Conservation (phyloP, 1,140 invertebrate species). For the Trypoxylus dichotomus region DNA sequence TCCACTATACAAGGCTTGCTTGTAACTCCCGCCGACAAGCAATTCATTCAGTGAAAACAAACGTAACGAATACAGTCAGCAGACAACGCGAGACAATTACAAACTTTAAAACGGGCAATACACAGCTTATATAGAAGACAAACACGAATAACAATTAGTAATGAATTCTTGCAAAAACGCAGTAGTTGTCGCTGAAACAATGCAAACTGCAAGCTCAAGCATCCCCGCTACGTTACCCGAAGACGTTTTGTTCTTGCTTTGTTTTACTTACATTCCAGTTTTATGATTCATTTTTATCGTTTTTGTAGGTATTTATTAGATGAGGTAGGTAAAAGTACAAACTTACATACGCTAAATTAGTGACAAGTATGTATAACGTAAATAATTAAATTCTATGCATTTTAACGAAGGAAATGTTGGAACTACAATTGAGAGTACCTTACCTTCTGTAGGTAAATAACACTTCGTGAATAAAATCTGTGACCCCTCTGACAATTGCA, state of each 20-base stretch:
- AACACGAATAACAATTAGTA: conserved; percentile 23
- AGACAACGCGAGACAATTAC: conserved; percentile 17
- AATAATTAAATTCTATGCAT: too few species aligned
- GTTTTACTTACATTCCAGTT: background rate
- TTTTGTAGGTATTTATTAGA: too few species aligned
- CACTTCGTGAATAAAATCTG: too few species aligned
- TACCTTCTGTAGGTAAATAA: too few species aligned
- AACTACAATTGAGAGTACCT: too few species aligned
- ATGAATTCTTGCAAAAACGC: conserved; percentile 18
- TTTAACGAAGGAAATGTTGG: too few species aligned
- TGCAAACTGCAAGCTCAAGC: conserved; percentile 8
- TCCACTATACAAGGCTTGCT: conserved; percentile 4
- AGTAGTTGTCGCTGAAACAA: conserved; percentile 19
- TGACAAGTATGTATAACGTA: too few species aligned
- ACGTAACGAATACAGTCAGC: conserved; percentile 1
- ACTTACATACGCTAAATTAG: too few species aligned
- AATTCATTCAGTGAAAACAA: conserved; percentile 21
- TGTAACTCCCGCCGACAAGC: conserved; percentile 14
- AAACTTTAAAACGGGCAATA: conserved; percentile 5
- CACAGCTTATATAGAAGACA: conserved; percentile 18
- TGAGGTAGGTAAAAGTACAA: too few species aligned
- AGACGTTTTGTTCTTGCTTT: background rate
- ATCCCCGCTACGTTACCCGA: background rate
- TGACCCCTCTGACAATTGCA: too few species aligned
- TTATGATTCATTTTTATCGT: background rate